phyloP scores from a whole-genome alignment of 2,888 invertebrate genomes.

The Itoplectis maculator region DNA sequence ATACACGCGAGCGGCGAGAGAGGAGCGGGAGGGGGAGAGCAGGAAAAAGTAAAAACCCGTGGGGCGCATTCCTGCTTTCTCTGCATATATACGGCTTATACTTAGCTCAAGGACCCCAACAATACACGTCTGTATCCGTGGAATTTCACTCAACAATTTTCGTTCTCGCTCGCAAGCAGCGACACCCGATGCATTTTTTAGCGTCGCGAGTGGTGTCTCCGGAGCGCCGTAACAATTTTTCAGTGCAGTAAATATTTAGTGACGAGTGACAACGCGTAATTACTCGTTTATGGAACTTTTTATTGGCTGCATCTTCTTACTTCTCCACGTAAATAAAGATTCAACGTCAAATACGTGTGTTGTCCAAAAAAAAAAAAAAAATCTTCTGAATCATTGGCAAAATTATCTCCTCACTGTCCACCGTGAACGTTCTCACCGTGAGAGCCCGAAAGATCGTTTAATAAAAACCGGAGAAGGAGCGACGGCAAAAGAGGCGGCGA shows the following conservation, averaged over 20 bases:
- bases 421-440: too few species aligned
- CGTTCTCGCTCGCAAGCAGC: constrained; percentile 1
- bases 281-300: too few species aligned
- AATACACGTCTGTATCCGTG: constrained; percentile 42
- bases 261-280: too few species aligned
- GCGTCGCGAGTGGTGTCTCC: constrained; percentile 12
- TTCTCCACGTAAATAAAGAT: too few species aligned
- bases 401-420: too few species aligned
- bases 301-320: too few species aligned
- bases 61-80: constrained; percentile 53
- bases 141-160: constrained; percentile 39
- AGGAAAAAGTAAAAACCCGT: constrained; percentile 22
- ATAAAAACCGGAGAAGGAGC: not conserved
- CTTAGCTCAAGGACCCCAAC: constrained; percentile 26
- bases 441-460: too few species aligned
- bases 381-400: too few species aligned
- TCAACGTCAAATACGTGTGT: too few species aligned
- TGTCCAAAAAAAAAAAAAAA: too few species aligned
- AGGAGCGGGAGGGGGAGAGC: not conserved
- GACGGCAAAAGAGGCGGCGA: not conserved
- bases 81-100: constrained; percentile 18
- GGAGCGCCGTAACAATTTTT: too few species aligned
- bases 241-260: too few species aligned
- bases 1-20: not conserved
- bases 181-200: constrained; percentile 65